These are phyloP conservation scores for Acrossocheilus wenchowensis DNA, from an alignment of 2,797 vertebrate genomes.

Conservation along the genomic window DNA sequence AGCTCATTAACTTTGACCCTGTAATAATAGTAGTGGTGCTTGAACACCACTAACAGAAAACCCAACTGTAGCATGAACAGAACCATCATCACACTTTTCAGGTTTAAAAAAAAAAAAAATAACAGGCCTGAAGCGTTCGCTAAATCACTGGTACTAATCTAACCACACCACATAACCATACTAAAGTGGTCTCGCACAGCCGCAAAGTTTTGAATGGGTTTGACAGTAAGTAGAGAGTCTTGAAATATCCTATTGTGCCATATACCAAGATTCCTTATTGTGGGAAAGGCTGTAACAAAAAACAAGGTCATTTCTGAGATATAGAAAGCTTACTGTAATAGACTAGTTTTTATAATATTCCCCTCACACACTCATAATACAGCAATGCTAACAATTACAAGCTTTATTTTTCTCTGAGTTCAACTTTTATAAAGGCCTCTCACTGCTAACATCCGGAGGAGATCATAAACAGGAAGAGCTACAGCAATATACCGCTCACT, in stretches of 20 bases:
- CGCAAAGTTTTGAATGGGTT: conserved; percentile 10
- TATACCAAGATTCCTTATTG: background rate
- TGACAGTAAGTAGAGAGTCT: background rate
- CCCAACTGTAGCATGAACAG: background rate
- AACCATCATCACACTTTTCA: background rate
- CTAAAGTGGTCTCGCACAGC: background rate
- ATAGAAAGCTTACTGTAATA: background rate
- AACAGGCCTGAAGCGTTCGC: background rate
- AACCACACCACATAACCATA: conserved; percentile 12
- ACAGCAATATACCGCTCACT: conserved; percentile 56
- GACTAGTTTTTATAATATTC: background rate
- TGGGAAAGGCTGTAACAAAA: background rate
- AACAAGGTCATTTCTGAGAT: background rate
- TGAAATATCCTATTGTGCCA: background rate
- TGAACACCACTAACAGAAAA: background rate
- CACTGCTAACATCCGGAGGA: conserved; percentile 77
- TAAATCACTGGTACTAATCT: conserved; percentile 5
- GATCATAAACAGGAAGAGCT: conserved; percentile 83
- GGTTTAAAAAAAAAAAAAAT: background rate
- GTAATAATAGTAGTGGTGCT: background rate
- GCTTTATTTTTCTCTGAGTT: background rate
- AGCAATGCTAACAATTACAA: background rate
- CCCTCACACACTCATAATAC: conserved; percentile 1
- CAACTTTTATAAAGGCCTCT: conserved; percentile 71
- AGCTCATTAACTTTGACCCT: background rate